Base-by-base conservation (phyloP, 37 sponge, comb jelly and placozoan species). In the Cliona cf. orientalis region DNA sequence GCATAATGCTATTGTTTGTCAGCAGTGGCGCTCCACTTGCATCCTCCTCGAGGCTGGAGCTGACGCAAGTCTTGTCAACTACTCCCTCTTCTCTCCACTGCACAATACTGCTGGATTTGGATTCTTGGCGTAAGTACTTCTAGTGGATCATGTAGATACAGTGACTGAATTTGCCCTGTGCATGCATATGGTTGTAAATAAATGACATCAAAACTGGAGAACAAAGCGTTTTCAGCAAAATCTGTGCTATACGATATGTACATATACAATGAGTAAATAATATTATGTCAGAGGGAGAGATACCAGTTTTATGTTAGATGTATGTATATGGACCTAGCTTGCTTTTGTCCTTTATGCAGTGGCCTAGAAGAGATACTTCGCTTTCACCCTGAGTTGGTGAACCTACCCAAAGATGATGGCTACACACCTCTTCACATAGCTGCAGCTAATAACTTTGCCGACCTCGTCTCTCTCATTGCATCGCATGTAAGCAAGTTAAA, bases 1-100 rank as follows among this genome's bases (percentile, higher is more conserved):
- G 23, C 94, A 93, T 58, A 21, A 63, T 64, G 83, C 90, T 14
- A 71, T 89, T 0, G n/a, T 71, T 5, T 59, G 55, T 19, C 85
- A 79, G 32, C 71, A 86, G 19, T 3, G 39, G 1, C 71, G 34
- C 21, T 40, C 82, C n/a, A 58, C 77, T 1, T 23, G 17, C 0
- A 9, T 81, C 36, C 80, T 93, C 63, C 43, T 93, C 58, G 81
- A 93, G 26, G 71, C 70, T 37, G 87, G 87, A 0, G 90, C 90
- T 28, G 80, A 89, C 39, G 90, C 87, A 19, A 14, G 42, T 17
- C 67, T 87, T 26, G 0, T 59, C 36, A 86, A 93, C 74, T 80
- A 74, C 43, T 22, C 62, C 21, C 69, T 77, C 35, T 76, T 83
- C 80, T 86, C 85, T 44, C 43, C 75, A 5, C 11, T 89, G 0